These are phyloP conservation scores for Alectura lathami DNA, from an alignment of 2,113 vertebrate genomes.

Conservation along the genomic window DNA sequence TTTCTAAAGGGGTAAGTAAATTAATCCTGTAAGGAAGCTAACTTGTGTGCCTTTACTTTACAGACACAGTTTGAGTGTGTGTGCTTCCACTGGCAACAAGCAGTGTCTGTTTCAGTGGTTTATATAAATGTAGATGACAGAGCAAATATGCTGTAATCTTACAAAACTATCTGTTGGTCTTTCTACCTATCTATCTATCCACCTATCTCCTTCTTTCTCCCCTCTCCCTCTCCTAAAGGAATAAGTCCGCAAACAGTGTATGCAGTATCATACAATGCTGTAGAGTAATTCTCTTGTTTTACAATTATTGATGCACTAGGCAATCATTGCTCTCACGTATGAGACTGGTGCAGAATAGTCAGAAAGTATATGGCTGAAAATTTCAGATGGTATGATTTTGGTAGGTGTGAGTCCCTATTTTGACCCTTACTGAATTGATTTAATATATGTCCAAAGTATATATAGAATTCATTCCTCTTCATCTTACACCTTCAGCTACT, in stretches of 20 bases:
- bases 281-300: not conserved
- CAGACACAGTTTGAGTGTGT: not conserved
- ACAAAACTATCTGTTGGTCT: not conserved
- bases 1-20: not conserved
- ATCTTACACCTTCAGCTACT: conserved; percentile 2
- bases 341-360: not conserved
- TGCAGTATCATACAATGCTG: not conserved
- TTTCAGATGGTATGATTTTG: not conserved
- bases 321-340: not conserved
- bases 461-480: conserved; percentile 21
- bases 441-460: not conserved
- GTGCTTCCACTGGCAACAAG: not conserved
- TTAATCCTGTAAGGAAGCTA: not conserved
- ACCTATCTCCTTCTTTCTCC: rapidly evolving
- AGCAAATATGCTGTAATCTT: not conserved
- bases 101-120: not conserved
- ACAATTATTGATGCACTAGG: not conserved
- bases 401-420: not conserved
- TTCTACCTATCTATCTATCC: not conserved
- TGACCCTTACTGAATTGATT: not conserved
- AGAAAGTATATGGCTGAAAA: not conserved
- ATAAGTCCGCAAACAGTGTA: not conserved
- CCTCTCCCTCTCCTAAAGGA: not conserved
- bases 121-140: not conserved
- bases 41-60: not conserved